Base-by-base conservation (phyloP, 2,113 vertebrate species). In the Entomyzon cyanotis region DNA sequence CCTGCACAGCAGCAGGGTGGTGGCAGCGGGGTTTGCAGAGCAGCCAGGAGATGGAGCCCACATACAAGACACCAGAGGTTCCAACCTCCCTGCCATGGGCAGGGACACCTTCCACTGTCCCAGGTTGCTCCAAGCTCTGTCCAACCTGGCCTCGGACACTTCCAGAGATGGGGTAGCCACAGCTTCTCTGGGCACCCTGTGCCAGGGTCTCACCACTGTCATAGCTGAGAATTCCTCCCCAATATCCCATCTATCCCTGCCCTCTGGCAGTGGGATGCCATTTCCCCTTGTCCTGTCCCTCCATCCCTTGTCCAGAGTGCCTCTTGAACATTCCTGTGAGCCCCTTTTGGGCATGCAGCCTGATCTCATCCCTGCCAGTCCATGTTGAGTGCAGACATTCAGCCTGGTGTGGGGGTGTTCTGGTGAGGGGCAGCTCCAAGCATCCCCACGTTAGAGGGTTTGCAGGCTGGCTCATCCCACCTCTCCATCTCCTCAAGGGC, bases 31-130 rank as follows among this genome's bases (percentile, higher is more conserved):
- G 62, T 87, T 90, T 91, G 90, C 74, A 58, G 85, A 91, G 78
- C 92, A 94, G 87, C 94, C 92, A 93, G 92, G 74, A 96, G 95
- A 68, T 96, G 94, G 90, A 95, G 95, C 94, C 67, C 84, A 89
- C 44, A 76, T n/a, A 70, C 90, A 75, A 85, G 41, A 49, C 53
- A 87, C n/a, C 84, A n/a, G 20, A n/a, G 35, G 27, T 39, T 74
- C 39, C 60, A 74, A 39, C 23, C 31, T 63, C 42, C 37, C 28
- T 52, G 27, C 52, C 28, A 9, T 2, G 10, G 10, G 15, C 39
- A 53, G 47, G 39, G 39, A 69, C 39, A 39, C 10, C 15, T 70
- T 11, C 28, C 28, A 39, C 37, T 13, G 1, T 11, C 2, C 12
- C 60, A 25, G 19, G 44, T 2, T 20, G 22, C 59, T 81, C 42